Conservation (phyloP, 2,113 vertebrate genomes). For the Nothobranchius furzeri region DNA sequence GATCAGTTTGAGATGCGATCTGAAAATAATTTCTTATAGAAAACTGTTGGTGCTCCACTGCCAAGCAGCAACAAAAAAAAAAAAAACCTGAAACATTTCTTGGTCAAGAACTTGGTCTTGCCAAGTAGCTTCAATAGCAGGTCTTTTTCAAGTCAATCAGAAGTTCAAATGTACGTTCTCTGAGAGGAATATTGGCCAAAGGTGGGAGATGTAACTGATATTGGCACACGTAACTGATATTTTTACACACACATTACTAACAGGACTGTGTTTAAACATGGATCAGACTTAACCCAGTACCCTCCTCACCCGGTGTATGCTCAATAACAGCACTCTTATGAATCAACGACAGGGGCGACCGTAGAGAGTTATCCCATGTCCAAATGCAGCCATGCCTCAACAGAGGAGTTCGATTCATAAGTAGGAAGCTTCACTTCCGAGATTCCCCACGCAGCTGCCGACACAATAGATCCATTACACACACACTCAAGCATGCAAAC, state of each 20-base stretch:
- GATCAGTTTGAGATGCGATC: too few species aligned
- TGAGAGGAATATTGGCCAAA: too few species aligned
- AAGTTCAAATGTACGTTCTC: too few species aligned
- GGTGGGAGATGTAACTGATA: too few species aligned
- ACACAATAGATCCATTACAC: conserved; percentile 44
- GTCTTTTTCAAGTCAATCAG: too few species aligned
- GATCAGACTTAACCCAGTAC: conserved; percentile 7
- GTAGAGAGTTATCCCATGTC: conserved; percentile 42
- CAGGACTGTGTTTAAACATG: conserved; percentile 51
- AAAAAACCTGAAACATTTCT: too few species aligned
- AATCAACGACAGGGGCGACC: conserved; percentile 52
- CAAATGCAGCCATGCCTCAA: conserved; percentile 37
- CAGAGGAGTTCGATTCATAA: conserved; percentile 57
- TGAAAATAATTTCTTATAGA: too few species aligned
- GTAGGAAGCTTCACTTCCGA: conserved; percentile 44
- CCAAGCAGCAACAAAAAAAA: too few species aligned
- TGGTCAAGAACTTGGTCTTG: too few species aligned
- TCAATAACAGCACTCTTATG: conserved; percentile 58
- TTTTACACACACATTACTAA: conserved; percentile 1
- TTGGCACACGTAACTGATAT: too few species aligned
- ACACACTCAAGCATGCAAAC: background rate
- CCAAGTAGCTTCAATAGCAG: too few species aligned
- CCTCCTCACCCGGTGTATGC: conserved; percentile 18
- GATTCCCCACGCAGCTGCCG: conserved; percentile 26
- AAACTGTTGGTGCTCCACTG: too few species aligned